phyloP scores from a whole-genome alignment of 2,113 vertebrate species.

The Protomyctophum bolini region DNA sequence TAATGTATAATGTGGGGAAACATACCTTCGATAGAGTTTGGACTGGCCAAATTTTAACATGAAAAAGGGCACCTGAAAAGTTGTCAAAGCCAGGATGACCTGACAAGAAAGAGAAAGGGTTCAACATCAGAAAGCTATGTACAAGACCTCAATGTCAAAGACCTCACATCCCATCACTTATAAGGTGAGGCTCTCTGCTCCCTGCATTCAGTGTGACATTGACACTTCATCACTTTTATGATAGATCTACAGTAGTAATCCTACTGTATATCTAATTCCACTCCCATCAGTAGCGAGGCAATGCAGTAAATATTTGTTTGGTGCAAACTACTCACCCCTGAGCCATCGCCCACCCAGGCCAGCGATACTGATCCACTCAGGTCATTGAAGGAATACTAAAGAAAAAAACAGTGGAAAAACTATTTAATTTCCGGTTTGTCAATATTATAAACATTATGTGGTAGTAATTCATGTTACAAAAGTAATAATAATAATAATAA shows the following conservation, averaged over 20 bases:
- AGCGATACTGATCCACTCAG: conserved; percentile 88
- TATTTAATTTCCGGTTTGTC: too few relatives aligned
- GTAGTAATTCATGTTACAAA: too few relatives aligned
- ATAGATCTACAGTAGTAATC: neutral
- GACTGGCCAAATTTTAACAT: conserved; percentile 88
- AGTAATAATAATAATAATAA: too few relatives aligned
- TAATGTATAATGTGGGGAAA: neutral
- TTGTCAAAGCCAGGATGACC: conserved; percentile 90
- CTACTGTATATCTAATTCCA: too few relatives aligned
- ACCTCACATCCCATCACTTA: neutral
- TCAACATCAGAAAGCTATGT: conserved; percentile 15
- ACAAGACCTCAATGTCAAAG: conserved; percentile 24
- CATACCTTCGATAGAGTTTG: conserved; percentile 90
- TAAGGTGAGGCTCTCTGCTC: neutral
- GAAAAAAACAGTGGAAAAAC: conserved; percentile 1
- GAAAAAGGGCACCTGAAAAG: conserved; percentile 89
- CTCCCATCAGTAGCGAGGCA: neutral
- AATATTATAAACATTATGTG: too few relatives aligned
- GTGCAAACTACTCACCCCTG: conserved; percentile 82
- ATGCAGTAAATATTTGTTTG: neutral
- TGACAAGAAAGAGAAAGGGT: conserved; percentile 50
- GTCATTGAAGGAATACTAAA: conserved; percentile 84
- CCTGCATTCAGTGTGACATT: too few relatives aligned
- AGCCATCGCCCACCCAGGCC: conserved; percentile 92
- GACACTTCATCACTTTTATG: neutral